phyloP scores from a whole-genome alignment of 2,113 vertebrate genomes.

The Hippocampus comes region DNA sequence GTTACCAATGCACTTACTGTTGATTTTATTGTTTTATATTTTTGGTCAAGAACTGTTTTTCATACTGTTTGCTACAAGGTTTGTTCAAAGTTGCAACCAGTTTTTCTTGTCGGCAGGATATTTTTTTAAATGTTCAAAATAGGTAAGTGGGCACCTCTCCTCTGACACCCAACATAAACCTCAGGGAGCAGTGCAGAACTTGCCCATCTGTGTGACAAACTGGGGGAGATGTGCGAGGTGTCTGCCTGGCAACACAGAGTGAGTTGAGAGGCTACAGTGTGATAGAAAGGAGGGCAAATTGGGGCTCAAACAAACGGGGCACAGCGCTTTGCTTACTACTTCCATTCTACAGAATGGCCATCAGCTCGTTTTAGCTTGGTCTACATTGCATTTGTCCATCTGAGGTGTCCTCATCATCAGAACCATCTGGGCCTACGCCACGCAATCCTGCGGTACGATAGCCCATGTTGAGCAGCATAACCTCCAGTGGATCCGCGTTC shows the following conservation, averaged over 20 bases:
- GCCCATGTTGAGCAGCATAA: conserved; percentile 99
- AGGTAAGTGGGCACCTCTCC: conserved; percentile 23
- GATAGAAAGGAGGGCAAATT: conserved; percentile 43
- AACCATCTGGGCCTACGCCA: conserved; percentile 82
- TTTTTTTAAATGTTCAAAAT: conserved; percentile 24
- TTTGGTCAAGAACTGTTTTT: too few relatives aligned
- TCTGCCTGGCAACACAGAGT: conserved; percentile 57
- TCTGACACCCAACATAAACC: not conserved
- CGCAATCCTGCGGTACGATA: conserved; percentile 96
- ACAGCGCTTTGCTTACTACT: conserved; percentile 51
- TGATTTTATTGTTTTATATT: too few relatives aligned
- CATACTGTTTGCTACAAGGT: too few relatives aligned
- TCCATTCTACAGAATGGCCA: conserved; percentile 42
- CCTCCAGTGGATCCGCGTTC: conserved; percentile 94
- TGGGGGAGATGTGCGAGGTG: not conserved
- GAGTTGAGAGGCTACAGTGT: conserved; percentile 48
- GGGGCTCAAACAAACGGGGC: conserved; percentile 49
- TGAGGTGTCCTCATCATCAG: conserved; percentile 91
- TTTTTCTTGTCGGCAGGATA: too few relatives aligned
- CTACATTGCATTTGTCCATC: conserved; percentile 97
- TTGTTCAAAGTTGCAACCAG: too few relatives aligned
- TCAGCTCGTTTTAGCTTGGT: conserved; percentile 82
- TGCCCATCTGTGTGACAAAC: conserved; percentile 45
- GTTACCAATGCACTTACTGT: too few relatives aligned
- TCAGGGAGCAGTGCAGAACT: conserved; percentile 43